Evolutionary conservation across 1,140 invertebrate species (phyloP).

Genomic region (Euura lappo): DNA sequence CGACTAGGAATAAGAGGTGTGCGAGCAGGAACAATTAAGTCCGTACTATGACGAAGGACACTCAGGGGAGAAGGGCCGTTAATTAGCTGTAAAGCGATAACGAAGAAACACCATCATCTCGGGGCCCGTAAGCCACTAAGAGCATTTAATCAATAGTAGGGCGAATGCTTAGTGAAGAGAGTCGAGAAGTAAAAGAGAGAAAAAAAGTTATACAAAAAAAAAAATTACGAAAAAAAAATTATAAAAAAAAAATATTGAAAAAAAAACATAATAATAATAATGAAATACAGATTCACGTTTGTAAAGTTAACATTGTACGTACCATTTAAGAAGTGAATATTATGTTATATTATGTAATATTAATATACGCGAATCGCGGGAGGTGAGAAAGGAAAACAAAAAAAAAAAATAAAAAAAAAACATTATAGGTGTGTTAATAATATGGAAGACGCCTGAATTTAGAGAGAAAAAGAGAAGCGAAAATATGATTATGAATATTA

Average conservation of each 20-base stretch:
- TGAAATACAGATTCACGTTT: conserved; percentile 35
- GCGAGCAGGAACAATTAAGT: background rate
- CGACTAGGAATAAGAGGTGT: background rate
- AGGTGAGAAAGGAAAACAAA: conserved; percentile 13
- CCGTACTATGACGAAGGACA: conserved; percentile 1
- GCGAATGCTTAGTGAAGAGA: conserved; percentile 39
- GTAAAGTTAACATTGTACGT: conserved; percentile 40
- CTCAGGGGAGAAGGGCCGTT: background rate
- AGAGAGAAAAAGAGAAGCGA: background rate
- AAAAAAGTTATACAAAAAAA: conserved; percentile 18
- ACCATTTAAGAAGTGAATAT: conserved; percentile 35
- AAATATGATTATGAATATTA: background rate
- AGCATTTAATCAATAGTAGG: conserved; percentile 57
- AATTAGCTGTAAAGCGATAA: background rate
- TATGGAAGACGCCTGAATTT: conserved; percentile 28
- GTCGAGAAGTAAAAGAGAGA: conserved; percentile 24
- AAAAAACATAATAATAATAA: conserved; percentile 28
- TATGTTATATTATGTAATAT: conserved; percentile 46
- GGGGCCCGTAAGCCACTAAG: conserved; percentile 41
- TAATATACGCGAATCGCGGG: conserved; percentile 4
- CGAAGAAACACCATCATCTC: background rate
- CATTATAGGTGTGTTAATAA: conserved; percentile 28
- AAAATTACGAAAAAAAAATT: conserved; percentile 16
- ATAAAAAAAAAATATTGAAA: conserved; percentile 22
- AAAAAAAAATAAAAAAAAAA: background rate